Conservation (phyloP, 1,140 invertebrate species). For the Penaeus vannamei region DNA sequence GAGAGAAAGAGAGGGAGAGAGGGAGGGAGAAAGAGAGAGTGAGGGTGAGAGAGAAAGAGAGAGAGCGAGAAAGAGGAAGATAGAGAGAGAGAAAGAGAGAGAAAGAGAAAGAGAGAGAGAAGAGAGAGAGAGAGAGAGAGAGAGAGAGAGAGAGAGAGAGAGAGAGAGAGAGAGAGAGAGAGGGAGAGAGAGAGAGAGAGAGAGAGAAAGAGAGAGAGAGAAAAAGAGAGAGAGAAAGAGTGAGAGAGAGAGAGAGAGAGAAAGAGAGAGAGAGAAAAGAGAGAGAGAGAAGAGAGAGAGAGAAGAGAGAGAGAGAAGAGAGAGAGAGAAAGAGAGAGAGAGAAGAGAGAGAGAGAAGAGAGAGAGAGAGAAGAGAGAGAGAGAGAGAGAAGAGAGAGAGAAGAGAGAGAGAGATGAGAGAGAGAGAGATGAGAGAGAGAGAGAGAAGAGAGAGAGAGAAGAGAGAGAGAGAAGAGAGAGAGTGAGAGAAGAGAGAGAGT, state of each 20-base stretch:
- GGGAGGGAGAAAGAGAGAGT: not conserved
- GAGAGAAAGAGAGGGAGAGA: constrained; percentile 23
- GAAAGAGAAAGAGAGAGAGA: not conserved
- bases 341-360: too few species aligned
- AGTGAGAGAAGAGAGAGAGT: too few species aligned
- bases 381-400: too few species aligned
- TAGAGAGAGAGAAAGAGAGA: not conserved
- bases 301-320: not conserved
- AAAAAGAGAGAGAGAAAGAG: too few species aligned
- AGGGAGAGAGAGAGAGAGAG: not conserved
- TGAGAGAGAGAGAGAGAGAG: not conserved
- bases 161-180: not conserved
- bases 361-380: too few species aligned
- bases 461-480: not conserved
- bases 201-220: constrained; percentile 25
- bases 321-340: too few species aligned
- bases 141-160: not conserved
- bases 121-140: not conserved
- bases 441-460: not conserved
- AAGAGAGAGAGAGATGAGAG: not conserved
- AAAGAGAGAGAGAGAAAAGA: not conserved
- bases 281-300: too few species aligned
- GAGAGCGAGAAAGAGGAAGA: too few species aligned
- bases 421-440: not conserved
- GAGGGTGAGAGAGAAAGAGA: not conserved